A percentile compares a stretch with the other conserved stretches of the same genome.
Evolutionary conservation across 2,888 invertebrate genomes (phyloP).

Genomic region (Epinotia bilunana): DNA sequence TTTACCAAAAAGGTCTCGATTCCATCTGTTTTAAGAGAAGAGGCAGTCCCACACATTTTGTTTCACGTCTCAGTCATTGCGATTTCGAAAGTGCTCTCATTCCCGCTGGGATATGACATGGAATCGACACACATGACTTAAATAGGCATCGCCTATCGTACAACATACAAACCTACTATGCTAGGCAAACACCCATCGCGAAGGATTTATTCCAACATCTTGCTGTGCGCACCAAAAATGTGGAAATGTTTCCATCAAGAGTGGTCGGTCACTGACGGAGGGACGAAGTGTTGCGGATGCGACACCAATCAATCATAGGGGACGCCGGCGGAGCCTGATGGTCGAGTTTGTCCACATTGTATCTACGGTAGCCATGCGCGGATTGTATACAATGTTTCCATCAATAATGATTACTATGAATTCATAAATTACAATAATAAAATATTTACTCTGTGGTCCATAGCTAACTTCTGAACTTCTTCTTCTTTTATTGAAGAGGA

Average conservation of each 20-base stretch:
- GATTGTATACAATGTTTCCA: background rate
- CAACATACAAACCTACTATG: background rate
- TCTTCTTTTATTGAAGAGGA: no score
- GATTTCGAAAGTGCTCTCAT: no score
- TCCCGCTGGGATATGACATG: background rate
- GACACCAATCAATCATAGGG: slow-evolving; percentile 34
- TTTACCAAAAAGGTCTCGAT: no score
- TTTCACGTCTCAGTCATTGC: no score
- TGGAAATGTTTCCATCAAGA: slow-evolving; percentile 33
- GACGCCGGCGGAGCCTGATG: background rate
- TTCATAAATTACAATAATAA: background rate
- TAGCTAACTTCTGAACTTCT: no score
- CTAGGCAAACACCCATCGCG: background rate
- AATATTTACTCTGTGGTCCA: no score
- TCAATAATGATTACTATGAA: background rate
- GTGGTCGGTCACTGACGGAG: slow-evolving; percentile 29
- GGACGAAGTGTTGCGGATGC: slow-evolving; percentile 29
- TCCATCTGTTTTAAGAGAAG: no score
- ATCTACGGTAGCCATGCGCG: background rate
- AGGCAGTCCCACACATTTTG: no score
- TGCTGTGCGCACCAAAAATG: slow-evolving; percentile 12
- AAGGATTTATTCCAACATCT: background rate
- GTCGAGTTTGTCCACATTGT: background rate
- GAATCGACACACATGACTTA: background rate
- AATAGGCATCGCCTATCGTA: no score